Base-by-base conservation (phyloP, 92 coral and sea anemone genomes). In the Parazoanthus atlanticus region DNA sequence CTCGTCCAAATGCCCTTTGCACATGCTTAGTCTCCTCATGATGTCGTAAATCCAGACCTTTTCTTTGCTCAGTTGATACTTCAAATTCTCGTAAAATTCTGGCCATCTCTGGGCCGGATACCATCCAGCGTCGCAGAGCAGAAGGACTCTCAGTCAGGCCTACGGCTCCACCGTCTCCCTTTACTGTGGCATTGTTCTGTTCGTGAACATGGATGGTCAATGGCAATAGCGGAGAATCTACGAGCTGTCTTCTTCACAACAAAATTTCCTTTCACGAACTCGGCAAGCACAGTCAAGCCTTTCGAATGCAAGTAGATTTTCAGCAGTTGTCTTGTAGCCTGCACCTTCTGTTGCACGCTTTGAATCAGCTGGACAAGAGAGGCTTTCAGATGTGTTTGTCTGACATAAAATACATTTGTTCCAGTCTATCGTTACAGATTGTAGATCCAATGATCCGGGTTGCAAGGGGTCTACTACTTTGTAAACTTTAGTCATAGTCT, bases 321-420 rank as follows among this genome's bases (percentile, higher is more conserved):
- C 87, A 30, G 82, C 80, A 21, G 89, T 76, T 30, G 56, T 89
- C 61, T 89, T 82, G 36, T 89, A 89, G 25, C 89, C 86, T 87
- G 88, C 85, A 49, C 90, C 93, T 29, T 29, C 76, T 38, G 88
- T 32, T 74, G 23, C 49, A 33, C 89, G 54, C 61, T 91, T 91
- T 49, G 89, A 88, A 75, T 66, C 86, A 74, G 89, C 88, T 58
- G 93, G 89, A 72, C 89, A 92, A 89, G 76, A 73, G 49, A 86
- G 91, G 26, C 71, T 25, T 87, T 92, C 93, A n/a, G 88, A 90
- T 32, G 91, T 74, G 28, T 82, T 40, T 78, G 79, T 36, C 84
- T 92, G 91, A 88, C 94, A 92, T 46, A 79, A 43, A 52, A 91
- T 74, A 66, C 93, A 91, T 75, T 88, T 82, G 78, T 36, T 88